Conservation (phyloP, 2,113 vertebrate species). For the Balaeniceps rex region DNA sequence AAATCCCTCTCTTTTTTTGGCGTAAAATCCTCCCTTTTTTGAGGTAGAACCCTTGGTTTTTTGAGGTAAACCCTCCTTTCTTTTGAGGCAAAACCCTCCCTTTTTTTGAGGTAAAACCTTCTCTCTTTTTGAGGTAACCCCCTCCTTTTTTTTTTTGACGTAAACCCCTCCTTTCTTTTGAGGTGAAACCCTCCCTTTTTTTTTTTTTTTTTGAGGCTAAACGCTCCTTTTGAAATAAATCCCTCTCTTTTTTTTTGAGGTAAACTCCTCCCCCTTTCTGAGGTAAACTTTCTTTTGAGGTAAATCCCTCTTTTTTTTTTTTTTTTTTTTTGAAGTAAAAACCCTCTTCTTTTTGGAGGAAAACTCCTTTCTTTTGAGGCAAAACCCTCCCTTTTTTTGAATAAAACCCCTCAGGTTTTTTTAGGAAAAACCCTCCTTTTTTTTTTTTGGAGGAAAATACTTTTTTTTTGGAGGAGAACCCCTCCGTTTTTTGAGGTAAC, state of each 20-base stretch:
- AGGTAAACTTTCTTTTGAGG: not conserved
- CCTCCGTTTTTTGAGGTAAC: too few species aligned
- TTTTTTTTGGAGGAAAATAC: not conserved
- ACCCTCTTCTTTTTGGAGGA: too few species aligned
- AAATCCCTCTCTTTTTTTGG: too few species aligned
- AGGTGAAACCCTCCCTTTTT: not conserved
- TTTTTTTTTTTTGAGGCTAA: not conserved
- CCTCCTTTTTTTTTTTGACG: not conserved
- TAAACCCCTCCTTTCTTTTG: too few species aligned
- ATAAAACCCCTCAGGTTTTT: too few species aligned
- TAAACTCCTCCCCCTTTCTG: too few species aligned
- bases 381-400: not conserved
- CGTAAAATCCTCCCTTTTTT: not conserved
- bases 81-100: too few species aligned
- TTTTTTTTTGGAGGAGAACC: not conserved
- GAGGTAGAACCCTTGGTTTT: too few species aligned
- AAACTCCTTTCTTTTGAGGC: too few species aligned
- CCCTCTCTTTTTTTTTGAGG: not conserved
- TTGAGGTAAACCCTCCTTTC: too few species aligned
- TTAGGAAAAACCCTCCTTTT: not conserved
- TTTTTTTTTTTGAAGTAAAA: not conserved
- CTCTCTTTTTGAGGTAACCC: too few species aligned
- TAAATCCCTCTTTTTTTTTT: too few species aligned
- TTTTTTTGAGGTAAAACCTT: not conserved
- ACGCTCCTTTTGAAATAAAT: not conserved